Conservation (phyloP, 2,113 vertebrate genomes). For the Leucosticte australis region DNA sequence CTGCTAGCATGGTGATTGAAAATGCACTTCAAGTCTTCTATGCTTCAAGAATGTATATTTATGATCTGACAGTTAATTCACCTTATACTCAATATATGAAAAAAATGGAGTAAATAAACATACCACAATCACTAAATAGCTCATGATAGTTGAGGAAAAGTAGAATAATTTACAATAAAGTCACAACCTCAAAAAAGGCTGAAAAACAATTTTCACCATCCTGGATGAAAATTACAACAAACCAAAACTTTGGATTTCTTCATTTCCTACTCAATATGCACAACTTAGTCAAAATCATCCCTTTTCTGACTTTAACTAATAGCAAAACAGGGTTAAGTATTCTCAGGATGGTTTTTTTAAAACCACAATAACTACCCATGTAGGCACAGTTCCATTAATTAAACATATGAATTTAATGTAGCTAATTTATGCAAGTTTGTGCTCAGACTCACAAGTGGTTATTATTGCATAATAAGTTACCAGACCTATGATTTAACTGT, state of each 20-base stretch:
- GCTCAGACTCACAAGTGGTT: not conserved
- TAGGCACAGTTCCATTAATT: not conserved
- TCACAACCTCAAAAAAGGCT: not conserved
- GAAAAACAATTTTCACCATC: not conserved
- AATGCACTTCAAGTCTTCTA: not conserved
- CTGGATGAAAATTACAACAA: not conserved
- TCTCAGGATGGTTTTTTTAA: not conserved
- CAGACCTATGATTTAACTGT: not conserved
- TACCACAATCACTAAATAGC: not conserved
- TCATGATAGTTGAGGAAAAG: not conserved
- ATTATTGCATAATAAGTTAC: not conserved
- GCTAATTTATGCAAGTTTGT: conserved; percentile 9
- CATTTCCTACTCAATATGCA: not conserved
- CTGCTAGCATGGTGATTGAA: not conserved
- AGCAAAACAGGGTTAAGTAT: not conserved
- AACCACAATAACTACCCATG: not conserved
- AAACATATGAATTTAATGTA: not conserved
- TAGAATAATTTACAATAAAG: not conserved
- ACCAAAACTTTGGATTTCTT: not conserved
- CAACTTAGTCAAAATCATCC: not conserved
- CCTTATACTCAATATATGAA: not conserved
- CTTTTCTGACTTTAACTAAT: not conserved
- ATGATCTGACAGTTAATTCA: not conserved
- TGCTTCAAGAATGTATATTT: not conserved
- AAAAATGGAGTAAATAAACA: not conserved